These are phyloP conservation scores for Dinothrombium tinctorium DNA, from an alignment of 1,140 invertebrate species.

Conservation along the genomic window DNA sequence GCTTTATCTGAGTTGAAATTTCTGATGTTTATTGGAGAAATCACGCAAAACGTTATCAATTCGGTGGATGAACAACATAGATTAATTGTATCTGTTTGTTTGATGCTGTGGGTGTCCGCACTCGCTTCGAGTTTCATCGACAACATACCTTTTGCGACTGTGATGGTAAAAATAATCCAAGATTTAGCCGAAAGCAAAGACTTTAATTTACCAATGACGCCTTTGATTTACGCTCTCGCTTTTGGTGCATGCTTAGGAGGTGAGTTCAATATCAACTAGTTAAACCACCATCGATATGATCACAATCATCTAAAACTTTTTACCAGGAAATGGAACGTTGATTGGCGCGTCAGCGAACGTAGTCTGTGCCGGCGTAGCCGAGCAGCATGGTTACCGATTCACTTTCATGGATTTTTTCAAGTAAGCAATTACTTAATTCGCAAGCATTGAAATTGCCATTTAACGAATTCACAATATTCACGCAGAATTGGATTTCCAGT, in stretches of 20 bases:
- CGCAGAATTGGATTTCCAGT: slow-evolving; percentile 49
- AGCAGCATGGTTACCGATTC: slow-evolving; percentile 55
- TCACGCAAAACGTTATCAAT: slow-evolving; percentile 36
- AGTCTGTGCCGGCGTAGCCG: slow-evolving; percentile 56
- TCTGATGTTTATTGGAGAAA: slow-evolving; percentile 42
- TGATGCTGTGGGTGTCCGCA: slow-evolving; percentile 53
- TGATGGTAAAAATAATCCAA: slow-evolving; percentile 51
- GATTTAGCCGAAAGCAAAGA: slow-evolving; percentile 34
- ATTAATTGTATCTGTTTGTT: slow-evolving; percentile 39
- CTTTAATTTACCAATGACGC: slow-evolving; percentile 38
- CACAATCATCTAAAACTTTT: not conserved
- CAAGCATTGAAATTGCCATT: not conserved
- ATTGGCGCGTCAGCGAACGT: slow-evolving; percentile 62
- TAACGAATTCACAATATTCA: slow-evolving; percentile 14
- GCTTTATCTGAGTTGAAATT: slow-evolving; percentile 40
- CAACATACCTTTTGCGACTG: slow-evolving; percentile 59
- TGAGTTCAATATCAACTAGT: slow-evolving; percentile 19
- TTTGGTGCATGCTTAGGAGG: slow-evolving; percentile 61
- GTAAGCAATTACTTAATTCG: slow-evolving; percentile 23
- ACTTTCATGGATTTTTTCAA: slow-evolving; percentile 52
- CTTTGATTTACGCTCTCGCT: slow-evolving; percentile 47
- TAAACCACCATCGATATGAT: not conserved
- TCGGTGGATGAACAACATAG: slow-evolving; percentile 33
- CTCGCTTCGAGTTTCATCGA: slow-evolving; percentile 55
- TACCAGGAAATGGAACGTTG: slow-evolving; percentile 48